Evolutionary conservation across 1,140 invertebrate species (phyloP), one percentile per base, ranked within the genome.

Genomic region (Philopotamus ludificatus): DNA sequence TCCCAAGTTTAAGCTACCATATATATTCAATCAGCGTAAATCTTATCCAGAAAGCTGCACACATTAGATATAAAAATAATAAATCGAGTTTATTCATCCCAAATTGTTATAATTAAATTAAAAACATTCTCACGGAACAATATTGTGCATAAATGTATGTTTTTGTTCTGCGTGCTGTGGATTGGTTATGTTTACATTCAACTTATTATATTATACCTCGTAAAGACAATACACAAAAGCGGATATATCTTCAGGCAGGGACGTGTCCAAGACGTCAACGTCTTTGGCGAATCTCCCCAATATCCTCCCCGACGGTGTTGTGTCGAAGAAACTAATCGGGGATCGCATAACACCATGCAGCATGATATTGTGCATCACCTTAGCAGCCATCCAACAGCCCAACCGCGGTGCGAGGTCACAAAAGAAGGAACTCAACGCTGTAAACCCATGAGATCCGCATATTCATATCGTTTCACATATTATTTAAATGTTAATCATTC

Each of bases 231-330:
- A 90, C 75, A 89, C 78, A 76, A 83, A 83, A 83, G 90, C 89
- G 68, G 84, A 82, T 75, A 89, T 79, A 81, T 87, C 80, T 75
- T 82, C 82, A 67, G 89, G 89, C 71, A 92, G 81, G 72, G 81
- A 83, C 71, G 83, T 85, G 79, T 92, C 90, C 79, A 93, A 75
- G 63, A 88, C 81, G 70, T 87, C 85, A 63, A 86, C 73, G 73
- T 91, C 89, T 87, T 92, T 94, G 73, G 90, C 87, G 81, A 95
- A 94, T 74, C 93, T 86, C 75, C 92, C 87, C 71, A 95, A 83
- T 71, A 95, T 88, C 75, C 94, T 84, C 78, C 94, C 94, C 68
- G 85, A 75, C 44, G 94, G 94, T 66, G 93, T 95, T 71, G 88
- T 89, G 79, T 96, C 93, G 81, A 91, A 96, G 83, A 95, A 94